Evolutionary conservation across 2,888 invertebrate genomes (phyloP).

Genomic region (Orthonevra nobilis): DNA sequence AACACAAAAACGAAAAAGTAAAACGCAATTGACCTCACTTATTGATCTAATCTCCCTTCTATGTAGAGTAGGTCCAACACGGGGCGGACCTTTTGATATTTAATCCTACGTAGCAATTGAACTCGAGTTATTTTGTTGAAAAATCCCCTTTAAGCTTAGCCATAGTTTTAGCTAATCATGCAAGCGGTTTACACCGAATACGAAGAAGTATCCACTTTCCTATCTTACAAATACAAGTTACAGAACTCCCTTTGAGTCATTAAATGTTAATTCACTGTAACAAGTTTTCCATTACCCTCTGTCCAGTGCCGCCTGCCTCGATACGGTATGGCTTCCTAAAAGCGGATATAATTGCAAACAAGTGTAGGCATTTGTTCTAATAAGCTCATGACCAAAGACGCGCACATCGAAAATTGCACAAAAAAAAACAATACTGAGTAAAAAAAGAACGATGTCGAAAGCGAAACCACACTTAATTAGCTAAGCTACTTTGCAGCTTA

Average conservation of each 20-base stretch:
- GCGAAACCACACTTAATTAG: constrained; percentile 68
- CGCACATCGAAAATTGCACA: background rate
- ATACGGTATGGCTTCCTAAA: constrained; percentile 54
- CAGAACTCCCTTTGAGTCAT: constrained; percentile 63
- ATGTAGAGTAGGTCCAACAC: background rate
- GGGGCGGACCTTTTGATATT: constrained; percentile 66
- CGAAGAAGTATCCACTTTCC: background rate
- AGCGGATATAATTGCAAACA: constrained; percentile 57
- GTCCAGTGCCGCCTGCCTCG: constrained; percentile 14
- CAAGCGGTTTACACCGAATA: constrained; percentile 60
- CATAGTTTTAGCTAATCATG: constrained; percentile 65
- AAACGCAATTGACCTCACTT: constrained; percentile 68
- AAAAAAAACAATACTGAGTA: background rate
- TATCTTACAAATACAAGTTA: background rate
- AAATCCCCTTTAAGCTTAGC: constrained; percentile 63
- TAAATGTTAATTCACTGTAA: constrained; percentile 68
- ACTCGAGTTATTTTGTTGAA: constrained; percentile 65
- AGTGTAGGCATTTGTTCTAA: constrained; percentile 68
- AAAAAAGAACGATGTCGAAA: background rate
- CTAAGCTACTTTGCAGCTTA: constrained; percentile 67
- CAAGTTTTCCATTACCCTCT: constrained; percentile 42
- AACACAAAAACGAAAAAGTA: constrained; percentile 36
- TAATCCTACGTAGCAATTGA: constrained; percentile 69
- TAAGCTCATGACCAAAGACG: constrained; percentile 40
- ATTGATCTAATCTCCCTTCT: constrained; percentile 46